Percentiles rank a stretch among this genome's conserved stretches.
Evolutionary conservation across 2,797 vertebrate genomes (phyloP).

Genomic region (Pantherophis vulpinus): DNA sequence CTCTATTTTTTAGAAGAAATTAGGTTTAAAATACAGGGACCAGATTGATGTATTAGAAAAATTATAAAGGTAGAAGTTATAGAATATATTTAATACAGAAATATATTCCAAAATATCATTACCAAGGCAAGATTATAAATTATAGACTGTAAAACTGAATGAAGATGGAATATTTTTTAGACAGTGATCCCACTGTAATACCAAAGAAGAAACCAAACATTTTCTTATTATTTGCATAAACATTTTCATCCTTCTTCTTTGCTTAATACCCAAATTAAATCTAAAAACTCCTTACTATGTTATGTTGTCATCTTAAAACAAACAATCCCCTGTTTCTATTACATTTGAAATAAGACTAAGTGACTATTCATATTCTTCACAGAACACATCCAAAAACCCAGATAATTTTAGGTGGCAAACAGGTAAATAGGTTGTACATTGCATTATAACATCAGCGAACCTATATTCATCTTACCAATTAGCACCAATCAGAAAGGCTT

Average conservation of each 20-base stretch:
- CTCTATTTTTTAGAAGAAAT: neutral
- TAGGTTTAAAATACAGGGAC: neutral
- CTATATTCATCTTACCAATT: neutral
- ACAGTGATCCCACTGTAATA: neutral
- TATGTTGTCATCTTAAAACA: neutral
- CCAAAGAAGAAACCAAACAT: neutral
- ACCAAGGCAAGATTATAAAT: neutral
- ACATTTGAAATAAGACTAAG: neutral
- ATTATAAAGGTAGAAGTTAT: neutral
- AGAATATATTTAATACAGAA: neutral
- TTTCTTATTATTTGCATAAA: neutral
- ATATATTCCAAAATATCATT: neutral
- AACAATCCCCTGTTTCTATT: neutral
- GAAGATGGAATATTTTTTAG: neutral
- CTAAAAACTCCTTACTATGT: neutral
- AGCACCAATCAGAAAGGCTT: accelerated
- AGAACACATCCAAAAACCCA: neutral
- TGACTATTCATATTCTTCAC: neutral
- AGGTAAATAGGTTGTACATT: accelerated
- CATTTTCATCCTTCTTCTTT: neutral
- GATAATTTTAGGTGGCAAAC: neutral
- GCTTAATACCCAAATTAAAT: neutral
- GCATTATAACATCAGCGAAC: accelerated
- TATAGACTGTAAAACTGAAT: neutral
- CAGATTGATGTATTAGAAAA: too few species aligned